phyloP scores from a whole-genome alignment of 2,113 vertebrate genomes.

The Rhea americana region DNA sequence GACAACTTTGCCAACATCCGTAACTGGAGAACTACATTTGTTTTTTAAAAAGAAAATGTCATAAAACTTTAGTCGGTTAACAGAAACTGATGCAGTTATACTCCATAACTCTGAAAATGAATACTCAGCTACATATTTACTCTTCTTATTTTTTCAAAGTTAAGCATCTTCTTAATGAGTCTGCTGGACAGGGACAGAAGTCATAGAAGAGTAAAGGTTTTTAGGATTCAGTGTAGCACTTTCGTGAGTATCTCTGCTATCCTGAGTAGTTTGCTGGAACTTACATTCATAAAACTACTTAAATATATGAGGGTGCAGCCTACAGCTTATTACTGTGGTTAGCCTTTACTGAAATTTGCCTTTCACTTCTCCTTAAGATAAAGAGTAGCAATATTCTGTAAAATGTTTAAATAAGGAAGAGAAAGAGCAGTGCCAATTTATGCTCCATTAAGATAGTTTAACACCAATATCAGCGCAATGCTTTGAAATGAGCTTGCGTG shows the following conservation, averaged over 20 bases:
- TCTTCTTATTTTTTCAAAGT: not conserved
- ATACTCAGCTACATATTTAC: not conserved
- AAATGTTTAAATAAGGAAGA: not conserved
- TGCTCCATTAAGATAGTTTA: not conserved
- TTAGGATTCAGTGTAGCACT: not conserved
- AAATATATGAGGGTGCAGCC: not conserved
- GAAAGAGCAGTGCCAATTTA: not conserved
- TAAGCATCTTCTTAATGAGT: not conserved
- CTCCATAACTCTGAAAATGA: no score
- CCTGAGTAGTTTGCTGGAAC: not conserved
- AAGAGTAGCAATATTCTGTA: not conserved
- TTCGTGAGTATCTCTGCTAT: not conserved
- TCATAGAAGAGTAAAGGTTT: not conserved
- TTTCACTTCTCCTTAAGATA: not conserved
- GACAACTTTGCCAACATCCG: not conserved
- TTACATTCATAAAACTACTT: not conserved
- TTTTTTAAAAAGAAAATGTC: not conserved
- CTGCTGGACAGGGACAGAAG: not conserved
- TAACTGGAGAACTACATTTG: not conserved
- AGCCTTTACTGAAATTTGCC: not conserved
- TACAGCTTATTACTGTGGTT: not conserved
- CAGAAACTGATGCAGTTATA: no score
- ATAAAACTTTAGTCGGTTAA: no score
- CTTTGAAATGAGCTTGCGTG: slow-evolving; percentile 10
- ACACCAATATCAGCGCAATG: not conserved